phyloP scores from a whole-genome alignment of 2,888 invertebrate genomes.

The Monochamus alternatus region DNA sequence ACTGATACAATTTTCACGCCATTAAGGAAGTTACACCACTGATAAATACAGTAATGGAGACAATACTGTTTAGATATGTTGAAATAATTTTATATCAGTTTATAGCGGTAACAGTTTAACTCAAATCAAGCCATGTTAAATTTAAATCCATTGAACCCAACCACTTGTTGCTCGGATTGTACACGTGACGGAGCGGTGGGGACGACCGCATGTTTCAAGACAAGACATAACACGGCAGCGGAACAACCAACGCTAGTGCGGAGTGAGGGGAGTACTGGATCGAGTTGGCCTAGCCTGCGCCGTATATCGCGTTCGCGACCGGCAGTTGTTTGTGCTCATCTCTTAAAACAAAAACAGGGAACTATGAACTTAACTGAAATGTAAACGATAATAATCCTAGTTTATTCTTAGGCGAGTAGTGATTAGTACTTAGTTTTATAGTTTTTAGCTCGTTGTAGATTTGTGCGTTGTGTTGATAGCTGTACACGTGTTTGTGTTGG shows the following conservation, averaged over 20 bases:
- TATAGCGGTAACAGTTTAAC: neutral
- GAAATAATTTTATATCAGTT: neutral
- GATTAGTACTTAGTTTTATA: conserved; percentile 22
- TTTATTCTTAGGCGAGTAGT: conserved; percentile 27
- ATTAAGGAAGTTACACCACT: too few relatives aligned
- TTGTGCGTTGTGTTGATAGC: conserved; percentile 2
- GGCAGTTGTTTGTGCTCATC: conserved; percentile 49
- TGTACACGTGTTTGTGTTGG: conserved; percentile 36
- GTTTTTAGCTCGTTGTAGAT: conserved; percentile 7
- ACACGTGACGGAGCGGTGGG: conserved; percentile 44
- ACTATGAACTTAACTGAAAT: conserved; percentile 39
- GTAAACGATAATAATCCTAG: conserved; percentile 40
- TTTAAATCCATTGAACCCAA: conserved; percentile 20
- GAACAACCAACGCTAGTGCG: conserved; percentile 11
- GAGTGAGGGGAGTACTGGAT: conserved; percentile 36
- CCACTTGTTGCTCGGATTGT: conserved; percentile 52
- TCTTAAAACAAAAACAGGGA: conserved; percentile 47
- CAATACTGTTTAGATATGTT: too few relatives aligned
- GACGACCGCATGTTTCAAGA: conserved; percentile 45
- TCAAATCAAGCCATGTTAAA: conserved; percentile 20
- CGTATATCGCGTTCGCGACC: conserved; percentile 38
- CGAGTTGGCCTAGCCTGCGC: conserved; percentile 43
- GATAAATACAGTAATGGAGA: too few relatives aligned
- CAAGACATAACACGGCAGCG: conserved; percentile 24
- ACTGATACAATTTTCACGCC: too few relatives aligned